Percentiles rank a stretch among this genome's conserved stretches.
phyloP scores from a whole-genome alignment of 2,113 vertebrate genomes.

The Zosterops lateralis region DNA sequence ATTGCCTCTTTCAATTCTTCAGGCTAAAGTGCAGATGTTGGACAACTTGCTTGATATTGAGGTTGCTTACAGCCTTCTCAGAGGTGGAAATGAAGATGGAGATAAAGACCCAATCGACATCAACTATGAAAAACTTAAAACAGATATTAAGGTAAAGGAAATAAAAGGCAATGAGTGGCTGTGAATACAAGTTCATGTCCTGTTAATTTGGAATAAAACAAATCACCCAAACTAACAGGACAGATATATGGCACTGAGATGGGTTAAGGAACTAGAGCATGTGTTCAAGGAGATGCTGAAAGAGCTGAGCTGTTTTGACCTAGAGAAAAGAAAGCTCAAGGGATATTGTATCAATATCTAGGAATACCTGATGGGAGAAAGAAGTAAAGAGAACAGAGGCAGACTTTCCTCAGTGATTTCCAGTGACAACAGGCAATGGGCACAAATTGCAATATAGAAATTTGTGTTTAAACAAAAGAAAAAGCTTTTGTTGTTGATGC shows the following conservation, averaged over 20 bases:
- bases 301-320: background rate
- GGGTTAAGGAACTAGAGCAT: background rate
- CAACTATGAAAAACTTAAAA: conserved; percentile 97
- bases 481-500: background rate
- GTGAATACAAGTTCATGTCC: background rate
- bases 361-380: background rate
- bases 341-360: background rate
- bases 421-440: background rate
- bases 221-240: background rate
- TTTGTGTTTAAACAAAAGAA: background rate
- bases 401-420: background rate
- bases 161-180: background rate
- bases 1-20: background rate
- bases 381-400: background rate
- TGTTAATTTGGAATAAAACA: background rate
- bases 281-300: background rate
- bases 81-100: conserved; percentile 89
- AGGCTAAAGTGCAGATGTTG: conserved; percentile 98
- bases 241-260: background rate
- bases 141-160: conserved; percentile 86
- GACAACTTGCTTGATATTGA: conserved; percentile 98
- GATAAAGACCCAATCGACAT: conserved; percentile 94
- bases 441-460: background rate
- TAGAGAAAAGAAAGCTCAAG: background rate
- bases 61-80: conserved; percentile 95